Evolutionary conservation across 2,113 vertebrate genomes (phyloP).

Genomic region (Brachypteracias leptosomus): DNA sequence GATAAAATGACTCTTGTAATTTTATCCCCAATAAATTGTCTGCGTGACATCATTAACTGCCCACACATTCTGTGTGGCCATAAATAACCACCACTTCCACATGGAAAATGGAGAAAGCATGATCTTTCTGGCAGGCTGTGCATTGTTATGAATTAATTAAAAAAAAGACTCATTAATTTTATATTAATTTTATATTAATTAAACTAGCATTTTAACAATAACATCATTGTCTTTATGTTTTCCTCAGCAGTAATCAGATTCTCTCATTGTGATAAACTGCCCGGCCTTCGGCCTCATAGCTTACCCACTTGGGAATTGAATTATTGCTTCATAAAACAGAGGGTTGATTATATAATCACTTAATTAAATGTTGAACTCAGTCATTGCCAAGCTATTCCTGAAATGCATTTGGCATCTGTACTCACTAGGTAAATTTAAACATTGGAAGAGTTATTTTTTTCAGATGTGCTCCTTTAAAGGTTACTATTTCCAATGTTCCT

Average conservation of each 20-base stretch:
- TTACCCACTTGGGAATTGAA: constrained; percentile 63
- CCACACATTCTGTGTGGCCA: not conserved
- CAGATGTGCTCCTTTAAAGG: constrained; percentile 48
- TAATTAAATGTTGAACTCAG: constrained; percentile 71
- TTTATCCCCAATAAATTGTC: constrained; percentile 51
- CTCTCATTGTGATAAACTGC: constrained; percentile 59
- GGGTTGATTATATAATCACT: constrained; percentile 71
- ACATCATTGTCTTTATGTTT: constrained; percentile 48
- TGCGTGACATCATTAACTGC: constrained; percentile 51
- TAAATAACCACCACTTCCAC: constrained; percentile 11
- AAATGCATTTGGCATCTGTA: constrained; percentile 56
- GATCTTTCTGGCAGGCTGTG: not conserved
- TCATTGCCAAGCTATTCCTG: constrained; percentile 62
- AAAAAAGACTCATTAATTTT: constrained; percentile 32
- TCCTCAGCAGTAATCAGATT: constrained; percentile 55
- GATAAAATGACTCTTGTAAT: constrained; percentile 46
- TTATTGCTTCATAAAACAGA: constrained; percentile 70
- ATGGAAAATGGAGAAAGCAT: not conserved
- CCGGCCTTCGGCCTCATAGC: constrained; percentile 27
- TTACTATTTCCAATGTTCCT: constrained; percentile 41
- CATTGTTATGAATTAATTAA: not conserved
- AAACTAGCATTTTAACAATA: constrained; percentile 49
- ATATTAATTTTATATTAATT: constrained; percentile 62
- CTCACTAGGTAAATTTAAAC: constrained; percentile 20
- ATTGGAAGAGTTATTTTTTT: constrained; percentile 16